phyloP scores from a whole-genome alignment of 37 sponge, comb jelly and placozoan species.

The Aplysina aerophoba region DNA sequence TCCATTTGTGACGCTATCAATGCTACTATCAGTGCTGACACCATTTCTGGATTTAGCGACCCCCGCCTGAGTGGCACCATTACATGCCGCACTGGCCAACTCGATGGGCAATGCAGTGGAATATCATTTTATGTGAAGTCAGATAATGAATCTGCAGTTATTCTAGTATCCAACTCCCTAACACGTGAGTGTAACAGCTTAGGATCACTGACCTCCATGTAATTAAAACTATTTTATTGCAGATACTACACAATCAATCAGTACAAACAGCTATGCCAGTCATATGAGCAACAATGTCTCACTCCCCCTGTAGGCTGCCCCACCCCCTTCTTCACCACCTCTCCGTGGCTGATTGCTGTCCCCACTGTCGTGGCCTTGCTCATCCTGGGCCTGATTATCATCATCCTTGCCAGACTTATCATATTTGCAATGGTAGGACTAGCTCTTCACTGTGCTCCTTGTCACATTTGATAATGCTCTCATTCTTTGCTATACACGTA shows the following conservation, averaged over 20 bases:
- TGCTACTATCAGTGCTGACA: background rate
- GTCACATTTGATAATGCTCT: too few species aligned
- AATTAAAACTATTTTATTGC: too few species aligned
- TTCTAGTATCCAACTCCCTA: conserved; percentile 4
- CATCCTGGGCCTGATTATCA: conserved; percentile 41
- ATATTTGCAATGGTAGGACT: conserved; percentile 56
- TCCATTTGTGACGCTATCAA: background rate
- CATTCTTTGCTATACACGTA: too few species aligned
- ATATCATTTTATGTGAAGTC: background rate
- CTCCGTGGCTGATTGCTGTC: conserved; percentile 50
- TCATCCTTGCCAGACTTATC: conserved; percentile 55
- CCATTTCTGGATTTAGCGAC: background rate
- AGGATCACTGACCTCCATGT: too few species aligned
- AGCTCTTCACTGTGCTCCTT: too few species aligned
- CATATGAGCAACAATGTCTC: too few species aligned
- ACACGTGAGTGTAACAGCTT: background rate
- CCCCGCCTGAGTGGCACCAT: background rate
- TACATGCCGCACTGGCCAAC: background rate
- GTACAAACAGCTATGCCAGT: too few species aligned
- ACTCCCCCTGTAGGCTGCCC: background rate
- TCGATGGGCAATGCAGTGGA: conserved; percentile 1
- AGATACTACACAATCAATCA: too few species aligned
- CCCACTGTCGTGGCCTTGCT: conserved; percentile 40
- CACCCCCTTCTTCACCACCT: background rate
- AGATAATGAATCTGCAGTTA: background rate